phyloP scores from a whole-genome alignment of 2,113 vertebrate genomes.

The Salvelinus fontinalis region DNA sequence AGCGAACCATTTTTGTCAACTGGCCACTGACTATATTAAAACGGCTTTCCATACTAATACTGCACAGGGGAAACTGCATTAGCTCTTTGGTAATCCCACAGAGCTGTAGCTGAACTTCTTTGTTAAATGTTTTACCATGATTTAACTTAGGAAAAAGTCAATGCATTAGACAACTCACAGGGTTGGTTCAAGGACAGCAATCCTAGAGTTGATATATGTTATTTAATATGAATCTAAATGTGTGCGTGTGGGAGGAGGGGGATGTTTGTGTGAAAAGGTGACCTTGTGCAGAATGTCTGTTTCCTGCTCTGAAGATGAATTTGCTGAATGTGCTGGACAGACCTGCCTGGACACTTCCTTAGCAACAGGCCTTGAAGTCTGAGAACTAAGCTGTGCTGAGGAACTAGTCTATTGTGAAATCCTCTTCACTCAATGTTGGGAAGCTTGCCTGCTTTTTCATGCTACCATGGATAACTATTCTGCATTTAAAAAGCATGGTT shows the following conservation, averaged over 20 bases:
- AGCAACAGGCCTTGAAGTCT: slow-evolving; percentile 30
- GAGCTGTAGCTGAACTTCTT: background rate
- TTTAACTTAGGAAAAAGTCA: too few relatives aligned
- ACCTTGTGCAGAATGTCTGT: slow-evolving; percentile 66
- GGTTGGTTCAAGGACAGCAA: background rate
- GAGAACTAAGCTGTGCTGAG: slow-evolving; percentile 27
- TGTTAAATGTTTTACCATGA: background rate
- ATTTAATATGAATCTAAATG: background rate
- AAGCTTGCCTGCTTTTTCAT: slow-evolving; percentile 28
- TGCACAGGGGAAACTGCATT: background rate
- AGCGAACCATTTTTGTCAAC: too few relatives aligned
- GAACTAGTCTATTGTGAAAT: slow-evolving; percentile 32
- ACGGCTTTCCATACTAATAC: background rate
- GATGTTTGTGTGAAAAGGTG: slow-evolving; percentile 52
- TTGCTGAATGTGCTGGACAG: slow-evolving; percentile 53
- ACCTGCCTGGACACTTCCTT: slow-evolving; percentile 64
- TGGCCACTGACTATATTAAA: too few relatives aligned
- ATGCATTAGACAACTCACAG: too few relatives aligned
- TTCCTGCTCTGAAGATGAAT: slow-evolving; percentile 67
- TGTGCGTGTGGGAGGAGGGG: slow-evolving; percentile 1
- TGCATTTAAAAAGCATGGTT: background rate
- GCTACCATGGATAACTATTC: slow-evolving; percentile 16
- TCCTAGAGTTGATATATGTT: too few relatives aligned
- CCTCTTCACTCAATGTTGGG: background rate
- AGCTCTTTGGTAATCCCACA: slow-evolving; percentile 7